Percentiles rank a stretch among this genome's conserved stretches.
Conservation (phyloP, 2,797 vertebrate species). For the Macropodus opercularis region DNA sequence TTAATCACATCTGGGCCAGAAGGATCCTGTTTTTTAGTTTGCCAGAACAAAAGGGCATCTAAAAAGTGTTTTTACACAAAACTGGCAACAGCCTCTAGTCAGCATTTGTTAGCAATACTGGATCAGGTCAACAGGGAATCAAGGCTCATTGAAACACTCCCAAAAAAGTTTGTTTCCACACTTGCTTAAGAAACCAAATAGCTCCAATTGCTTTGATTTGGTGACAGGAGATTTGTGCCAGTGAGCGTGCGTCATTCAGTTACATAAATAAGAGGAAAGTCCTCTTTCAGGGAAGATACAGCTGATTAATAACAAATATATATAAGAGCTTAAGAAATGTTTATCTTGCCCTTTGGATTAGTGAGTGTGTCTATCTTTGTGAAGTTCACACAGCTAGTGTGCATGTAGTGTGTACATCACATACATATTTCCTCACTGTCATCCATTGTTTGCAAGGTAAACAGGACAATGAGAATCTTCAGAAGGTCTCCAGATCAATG, state of each 20-base stretch:
- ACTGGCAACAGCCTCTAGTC: conserved; percentile 36
- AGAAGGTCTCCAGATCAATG: conserved; percentile 73
- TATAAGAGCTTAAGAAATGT: conserved; percentile 38
- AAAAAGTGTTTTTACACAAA: conserved; percentile 25
- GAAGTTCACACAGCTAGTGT: conserved; percentile 12
- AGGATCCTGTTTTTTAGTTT: conserved; percentile 5
- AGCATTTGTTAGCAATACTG: conserved; percentile 35
- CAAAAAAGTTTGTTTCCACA: conserved; percentile 26
- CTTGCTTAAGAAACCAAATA: conserved; percentile 40
- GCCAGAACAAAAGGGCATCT: conserved; percentile 44
- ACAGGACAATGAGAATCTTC: conserved; percentile 72
- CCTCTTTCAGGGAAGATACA: conserved; percentile 14
- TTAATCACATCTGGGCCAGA: conserved; percentile 8
- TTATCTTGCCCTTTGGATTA: conserved; percentile 46
- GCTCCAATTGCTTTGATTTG: conserved; percentile 30
- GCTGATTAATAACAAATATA: conserved; percentile 52
- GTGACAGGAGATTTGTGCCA: conserved; percentile 30
- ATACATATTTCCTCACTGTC: conserved; percentile 46
- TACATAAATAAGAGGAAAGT: conserved; percentile 5
- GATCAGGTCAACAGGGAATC: conserved; percentile 43
- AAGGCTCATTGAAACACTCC: conserved; percentile 39
- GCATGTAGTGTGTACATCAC: conserved; percentile 19
- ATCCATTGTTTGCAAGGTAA: conserved; percentile 68
- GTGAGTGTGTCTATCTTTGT: conserved; percentile 6
- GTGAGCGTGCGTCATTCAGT: conserved; percentile 17